phyloP scores from a whole-genome alignment of 1,140 invertebrate species.

The Battus philenor region DNA sequence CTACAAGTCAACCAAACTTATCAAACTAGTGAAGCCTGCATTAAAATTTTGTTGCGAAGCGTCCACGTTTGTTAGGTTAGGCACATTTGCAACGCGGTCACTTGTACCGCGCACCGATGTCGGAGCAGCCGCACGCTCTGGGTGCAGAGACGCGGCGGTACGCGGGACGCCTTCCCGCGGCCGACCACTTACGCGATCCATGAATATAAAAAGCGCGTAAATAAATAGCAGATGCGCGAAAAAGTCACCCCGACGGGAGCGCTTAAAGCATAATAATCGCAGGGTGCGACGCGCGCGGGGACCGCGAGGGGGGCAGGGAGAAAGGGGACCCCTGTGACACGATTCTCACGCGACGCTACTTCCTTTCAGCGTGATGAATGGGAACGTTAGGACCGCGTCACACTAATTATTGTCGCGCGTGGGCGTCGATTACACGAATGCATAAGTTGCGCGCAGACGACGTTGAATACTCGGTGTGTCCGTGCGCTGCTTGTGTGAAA shows the following conservation, averaged over 20 bases:
- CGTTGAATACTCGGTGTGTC: too few relatives aligned
- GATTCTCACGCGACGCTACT: slow-evolving; percentile 69
- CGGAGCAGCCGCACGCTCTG: too few relatives aligned
- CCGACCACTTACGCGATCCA: slow-evolving; percentile 53
- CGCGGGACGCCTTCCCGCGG: slow-evolving; percentile 37
- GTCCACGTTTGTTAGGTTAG: too few relatives aligned
- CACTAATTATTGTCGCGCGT: not conserved
- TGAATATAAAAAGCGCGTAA: slow-evolving; percentile 74
- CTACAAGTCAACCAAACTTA: too few relatives aligned
- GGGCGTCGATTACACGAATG: slow-evolving; percentile 1
- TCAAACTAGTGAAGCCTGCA: too few relatives aligned
- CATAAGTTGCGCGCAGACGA: not conserved
- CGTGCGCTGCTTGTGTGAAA: not conserved
- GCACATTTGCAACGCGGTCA: too few relatives aligned
- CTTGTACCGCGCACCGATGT: too few relatives aligned
- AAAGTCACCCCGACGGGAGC: slow-evolving; percentile 63
- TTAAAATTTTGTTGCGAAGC: too few relatives aligned
- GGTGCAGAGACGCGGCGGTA: slow-evolving; percentile 23
- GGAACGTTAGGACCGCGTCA: slow-evolving; percentile 22
- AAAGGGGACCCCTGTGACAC: slow-evolving; percentile 49
- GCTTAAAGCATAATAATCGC: slow-evolving; percentile 74
- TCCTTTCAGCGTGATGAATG: slow-evolving; percentile 71
- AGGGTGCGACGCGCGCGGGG: slow-evolving; percentile 17
- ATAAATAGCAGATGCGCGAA: slow-evolving; percentile 75
- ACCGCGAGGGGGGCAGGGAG: slow-evolving; percentile 25